Base-by-base conservation (phyloP, 1,140 invertebrate species). In the Alviniconcha marisindica region DNA sequence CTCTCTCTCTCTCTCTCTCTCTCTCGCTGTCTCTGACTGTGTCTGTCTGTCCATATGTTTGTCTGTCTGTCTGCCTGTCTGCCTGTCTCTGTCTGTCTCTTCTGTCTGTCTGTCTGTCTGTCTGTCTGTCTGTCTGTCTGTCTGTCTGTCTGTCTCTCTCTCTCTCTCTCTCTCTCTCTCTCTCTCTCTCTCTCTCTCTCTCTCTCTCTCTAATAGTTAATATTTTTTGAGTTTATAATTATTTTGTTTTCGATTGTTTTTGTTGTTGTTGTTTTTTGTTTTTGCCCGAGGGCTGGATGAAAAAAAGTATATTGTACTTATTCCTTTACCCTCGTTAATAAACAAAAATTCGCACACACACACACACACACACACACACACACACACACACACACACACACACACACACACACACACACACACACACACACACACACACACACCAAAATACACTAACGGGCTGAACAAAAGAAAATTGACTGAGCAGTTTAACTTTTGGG, bases 61-160 rank as follows among this genome's bases (percentile, higher is more conserved):
- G n/a, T n/a, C n/a, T n/a, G n/a, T n/a, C n/a, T n/a, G n/a, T n/a
- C n/a, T n/a, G n/a, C 36, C 7, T 7, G 28, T 12, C 36, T 28
- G 24, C 63, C n/a, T 69, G n/a, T 69, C 44, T 10, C 5, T 18
- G 7, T 48, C 44, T 10, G 18, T 18, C 44, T 48, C 44, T 48
- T 18, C 5, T 48, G n/a, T 36, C 36, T 76, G 24, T 76, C 81
- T 51, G 33, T 77, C 71, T 40, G 33, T 76, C 71, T 71, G 69
- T 76, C 71, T 71, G 40, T 36, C 51, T 51, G 40, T 77, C 81
- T 77, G 73, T 83, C 79, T 63, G 21, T 63, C 63, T 71, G 31
- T 74, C 63, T 31, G 21, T 74, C 33, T 74, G 31, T 77, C 48
- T 76, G 28, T 69, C 40, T 31, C 44, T 84, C 51, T 82, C 40